Evolutionary conservation across 2,888 invertebrate species (phyloP), one percentile per base, ranked within the genome.

Genomic region (Ferdinandea cuprea): DNA sequence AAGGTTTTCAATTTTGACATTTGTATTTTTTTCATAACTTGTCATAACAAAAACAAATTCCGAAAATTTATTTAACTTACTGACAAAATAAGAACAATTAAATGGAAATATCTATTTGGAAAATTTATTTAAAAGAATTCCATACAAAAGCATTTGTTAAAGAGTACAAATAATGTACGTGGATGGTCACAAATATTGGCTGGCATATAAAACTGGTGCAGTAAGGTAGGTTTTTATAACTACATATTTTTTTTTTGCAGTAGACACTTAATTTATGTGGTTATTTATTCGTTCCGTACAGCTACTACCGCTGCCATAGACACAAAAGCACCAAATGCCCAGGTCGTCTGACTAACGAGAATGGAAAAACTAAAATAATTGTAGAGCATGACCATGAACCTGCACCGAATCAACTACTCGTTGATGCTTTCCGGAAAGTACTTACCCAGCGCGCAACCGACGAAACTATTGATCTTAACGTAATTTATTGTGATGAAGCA

Each of bases 171-270:
- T 35, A 54, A 87, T 87, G 87, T 87, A 86, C 65, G 72, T 86
- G 0, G 87, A 87, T 58, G 88, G 87, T 2, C 87, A 85, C 59
- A 88, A 88, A 76, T 88, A 87, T 37, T 88, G 88, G 88, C 66
- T 87, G 11, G 86, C 87, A 0, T 87, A 87, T 48, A 86, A 86
- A 66, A 87, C 86, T 52, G 86, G 85, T 8, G 69, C 84, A 5
- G 86, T 85, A 8, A 86, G 85, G 88, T 88, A 76, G 6, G 42
- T 35, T n/a, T n/a, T n/a, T n/a, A n/a, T n/a, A n/a, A n/a, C n/a
- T n/a, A n/a, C n/a, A n/a, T n/a, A n/a, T n/a, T n/a, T n/a, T n/a
- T n/a, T n/a, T n/a, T n/a, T n/a, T n/a, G n/a, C n/a, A n/a, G n/a
- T n/a, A n/a, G n/a, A n/a, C n/a, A n/a, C n/a, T n/a, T n/a, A n/a